Evolutionary conservation across 2,797 vertebrate species (phyloP).

Genomic region (Iguana delicatissima): DNA sequence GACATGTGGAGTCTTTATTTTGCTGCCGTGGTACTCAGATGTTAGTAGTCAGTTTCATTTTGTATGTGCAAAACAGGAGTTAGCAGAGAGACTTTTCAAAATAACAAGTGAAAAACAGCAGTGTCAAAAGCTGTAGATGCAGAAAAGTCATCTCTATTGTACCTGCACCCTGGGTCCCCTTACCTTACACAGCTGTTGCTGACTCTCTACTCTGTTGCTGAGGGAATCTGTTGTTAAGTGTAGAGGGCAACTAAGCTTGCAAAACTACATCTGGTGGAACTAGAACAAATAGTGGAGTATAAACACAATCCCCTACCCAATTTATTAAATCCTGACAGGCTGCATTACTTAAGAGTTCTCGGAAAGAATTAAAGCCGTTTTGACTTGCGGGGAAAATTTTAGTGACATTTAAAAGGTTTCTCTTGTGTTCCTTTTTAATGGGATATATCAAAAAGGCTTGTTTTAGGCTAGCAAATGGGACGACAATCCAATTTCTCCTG

Average conservation of each 20-base stretch:
- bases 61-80: neutral
- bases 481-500: slow-evolving; percentile 98
- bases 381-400: slow-evolving; percentile 90
- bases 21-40: slow-evolving; percentile 19
- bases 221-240: slow-evolving; percentile 26
- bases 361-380: slow-evolving; percentile 87
- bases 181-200: neutral
- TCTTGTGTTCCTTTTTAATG: slow-evolving; percentile 89
- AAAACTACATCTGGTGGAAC: slow-evolving; percentile 67
- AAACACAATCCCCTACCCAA: slow-evolving; percentile 70
- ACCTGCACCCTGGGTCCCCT: neutral
- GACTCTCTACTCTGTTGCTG: slow-evolving; percentile 20
- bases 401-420: slow-evolving; percentile 91
- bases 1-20: neutral
- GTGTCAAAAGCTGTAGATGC: neutral
- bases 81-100: neutral
- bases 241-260: slow-evolving; percentile 28
- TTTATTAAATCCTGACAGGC: slow-evolving; percentile 83
- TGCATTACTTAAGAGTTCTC: slow-evolving; percentile 83
- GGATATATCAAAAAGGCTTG: slow-evolving; percentile 89
- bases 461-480: slow-evolving; percentile 95
- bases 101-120: neutral
- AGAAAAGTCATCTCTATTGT: neutral
- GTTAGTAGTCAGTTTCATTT: neutral
- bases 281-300: slow-evolving; percentile 54